These are phyloP conservation scores for Myotis planiceps DNA, from an alignment of 2,797 vertebrate genomes.

Conservation along the genomic window DNA sequence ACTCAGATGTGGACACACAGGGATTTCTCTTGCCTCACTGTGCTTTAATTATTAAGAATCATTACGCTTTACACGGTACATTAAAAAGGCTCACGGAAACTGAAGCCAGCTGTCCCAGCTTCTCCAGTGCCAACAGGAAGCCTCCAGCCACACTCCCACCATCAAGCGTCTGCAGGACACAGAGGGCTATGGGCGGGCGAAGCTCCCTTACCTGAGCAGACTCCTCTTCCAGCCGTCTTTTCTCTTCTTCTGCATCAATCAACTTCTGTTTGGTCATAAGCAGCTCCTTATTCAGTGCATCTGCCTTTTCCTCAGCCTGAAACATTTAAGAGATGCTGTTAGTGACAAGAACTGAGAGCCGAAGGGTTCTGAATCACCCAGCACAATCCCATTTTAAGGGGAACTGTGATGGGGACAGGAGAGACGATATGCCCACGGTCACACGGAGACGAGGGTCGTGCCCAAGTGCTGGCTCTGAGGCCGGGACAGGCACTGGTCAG, in stretches of 20 bases:
- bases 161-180: background rate
- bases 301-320: conserved; percentile 97
- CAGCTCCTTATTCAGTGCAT: conserved; percentile 97
- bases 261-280: conserved; percentile 99
- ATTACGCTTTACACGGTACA: background rate
- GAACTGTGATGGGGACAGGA: background rate
- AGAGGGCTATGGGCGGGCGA: fast-evolving
- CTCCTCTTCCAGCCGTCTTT: conserved; percentile 95
- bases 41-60: background rate
- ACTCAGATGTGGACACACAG: background rate
- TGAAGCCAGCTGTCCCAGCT: background rate
- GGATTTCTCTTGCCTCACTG: background rate
- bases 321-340: conserved; percentile 27
- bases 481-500: background rate
- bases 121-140: background rate
- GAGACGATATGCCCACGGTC: too few relatives aligned
- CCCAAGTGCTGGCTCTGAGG: background rate
- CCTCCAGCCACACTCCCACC: background rate
- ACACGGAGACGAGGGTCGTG: background rate
- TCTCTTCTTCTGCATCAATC: conserved; percentile 98
- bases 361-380: background rate
- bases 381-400: background rate
- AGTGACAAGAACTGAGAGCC: background rate
- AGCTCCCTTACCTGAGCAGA: conserved; percentile 92
- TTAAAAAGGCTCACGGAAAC: background rate